Conservation (phyloP, 92 coral and sea anemone genomes). For the Palythoa grandis region DNA sequence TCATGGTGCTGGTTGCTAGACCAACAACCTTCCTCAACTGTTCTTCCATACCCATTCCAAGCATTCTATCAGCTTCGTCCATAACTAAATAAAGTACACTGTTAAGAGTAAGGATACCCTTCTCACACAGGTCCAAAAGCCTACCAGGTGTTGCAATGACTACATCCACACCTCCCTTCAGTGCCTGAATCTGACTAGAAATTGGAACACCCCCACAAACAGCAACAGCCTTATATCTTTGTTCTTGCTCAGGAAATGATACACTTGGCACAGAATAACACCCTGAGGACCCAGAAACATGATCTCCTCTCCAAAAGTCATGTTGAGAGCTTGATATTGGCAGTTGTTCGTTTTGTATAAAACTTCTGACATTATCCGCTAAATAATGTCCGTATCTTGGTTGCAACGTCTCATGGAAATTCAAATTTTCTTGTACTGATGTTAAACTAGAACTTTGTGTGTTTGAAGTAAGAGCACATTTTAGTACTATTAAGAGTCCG, state of each 20-base stretch:
- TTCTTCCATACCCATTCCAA: constrained; percentile 97
- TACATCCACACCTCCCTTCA: constrained; percentile 81
- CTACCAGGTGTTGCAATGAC: constrained; percentile 94
- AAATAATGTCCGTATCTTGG: background rate
- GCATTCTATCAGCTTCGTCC: constrained; percentile 98
- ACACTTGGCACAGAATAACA: background rate
- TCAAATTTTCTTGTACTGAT: constrained; percentile 2
- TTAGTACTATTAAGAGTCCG: constrained; percentile 56
- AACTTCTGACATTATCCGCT: background rate
- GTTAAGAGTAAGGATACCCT: constrained; percentile 76
- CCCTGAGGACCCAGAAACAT: background rate
- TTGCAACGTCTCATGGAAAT: background rate
- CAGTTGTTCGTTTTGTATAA: constrained; percentile 7
- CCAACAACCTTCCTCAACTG: constrained; percentile 94
- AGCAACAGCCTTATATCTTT: constrained; percentile 59
- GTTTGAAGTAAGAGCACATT: background rate
- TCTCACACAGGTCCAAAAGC: constrained; percentile 88
- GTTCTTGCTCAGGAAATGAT: constrained; percentile 26
- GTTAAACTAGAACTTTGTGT: background rate
- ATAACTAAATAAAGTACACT: constrained; percentile 85
- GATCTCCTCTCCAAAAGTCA: background rate
- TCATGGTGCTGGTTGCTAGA: constrained; percentile 81
- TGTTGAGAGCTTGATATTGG: background rate
- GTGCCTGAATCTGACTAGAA: constrained; percentile 70
- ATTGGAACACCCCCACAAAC: constrained; percentile 96